Evolutionary conservation across 1,140 invertebrate species (phyloP).

Genomic region (Zophobas atratus): DNA sequence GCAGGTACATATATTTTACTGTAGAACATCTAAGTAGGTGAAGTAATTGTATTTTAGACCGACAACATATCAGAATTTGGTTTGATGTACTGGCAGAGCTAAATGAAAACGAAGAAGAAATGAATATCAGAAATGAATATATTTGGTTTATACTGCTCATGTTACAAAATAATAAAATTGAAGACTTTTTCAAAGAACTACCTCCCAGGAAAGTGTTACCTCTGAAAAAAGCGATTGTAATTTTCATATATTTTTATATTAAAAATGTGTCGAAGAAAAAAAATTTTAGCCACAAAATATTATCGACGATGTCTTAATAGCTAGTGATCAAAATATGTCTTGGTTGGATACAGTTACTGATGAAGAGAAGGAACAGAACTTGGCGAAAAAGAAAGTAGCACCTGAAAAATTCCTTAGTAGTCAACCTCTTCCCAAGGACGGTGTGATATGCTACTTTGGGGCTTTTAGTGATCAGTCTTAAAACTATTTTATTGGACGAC

Average conservation of each 20-base stretch:
- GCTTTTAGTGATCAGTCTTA: constrained; percentile 62
- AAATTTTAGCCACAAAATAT: constrained; percentile 61
- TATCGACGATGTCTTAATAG: constrained; percentile 64
- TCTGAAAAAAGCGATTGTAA: constrained; percentile 65
- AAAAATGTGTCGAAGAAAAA: background rate
- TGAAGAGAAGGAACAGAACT: constrained; percentile 10
- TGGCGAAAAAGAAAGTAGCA: constrained; percentile 37
- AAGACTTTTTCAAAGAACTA: constrained; percentile 64
- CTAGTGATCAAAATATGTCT: constrained; percentile 61
- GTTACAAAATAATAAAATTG: constrained; percentile 65
- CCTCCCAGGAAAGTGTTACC: constrained; percentile 63
- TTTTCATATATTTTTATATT: background rate
- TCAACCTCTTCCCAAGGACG: constrained; percentile 57
- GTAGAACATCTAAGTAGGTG: background rate
- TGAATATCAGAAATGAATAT: constrained; percentile 66
- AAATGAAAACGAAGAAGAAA: constrained; percentile 58
- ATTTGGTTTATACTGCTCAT: constrained; percentile 68
- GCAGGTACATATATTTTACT: constrained; percentile 58
- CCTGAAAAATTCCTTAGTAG: constrained; percentile 55
- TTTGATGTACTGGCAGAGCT: constrained; percentile 63
- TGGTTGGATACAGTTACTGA: constrained; percentile 55
- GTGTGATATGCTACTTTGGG: constrained; percentile 59
- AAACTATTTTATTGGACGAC: background rate
- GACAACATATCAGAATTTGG: constrained; percentile 62
- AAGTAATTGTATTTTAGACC: constrained; percentile 59